Evolutionary conservation across 2,113 vertebrate genomes (phyloP), one percentile per base, ranked within the genome.

Genomic region (Spermophilus dauricus): DNA sequence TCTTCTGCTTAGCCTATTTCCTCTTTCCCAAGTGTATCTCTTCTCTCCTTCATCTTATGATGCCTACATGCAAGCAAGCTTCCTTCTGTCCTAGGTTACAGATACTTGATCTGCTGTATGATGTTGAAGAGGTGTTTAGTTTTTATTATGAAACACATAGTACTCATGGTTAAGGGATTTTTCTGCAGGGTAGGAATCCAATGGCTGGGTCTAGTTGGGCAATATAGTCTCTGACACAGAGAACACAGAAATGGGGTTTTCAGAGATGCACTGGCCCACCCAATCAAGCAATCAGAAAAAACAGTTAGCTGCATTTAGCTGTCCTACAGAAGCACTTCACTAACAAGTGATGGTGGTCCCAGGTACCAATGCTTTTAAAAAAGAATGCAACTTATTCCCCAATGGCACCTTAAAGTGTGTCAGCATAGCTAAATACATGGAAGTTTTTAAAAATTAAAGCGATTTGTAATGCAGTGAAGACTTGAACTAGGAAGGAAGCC

Each of bases 1-100:
- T 95, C 85, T 97, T 94, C 86, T 86, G 12, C 76, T 53, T 92
- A 69, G 61, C 34, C 39, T 86, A 37, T 96, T 93, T 97, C 87
- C 72, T 86, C 61, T 63, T 93, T 84, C 91, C 70, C 89, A 83
- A 88, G 51, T 81, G 45, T 70, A 83, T 56, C 42, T 53, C 63
- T 16, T 87, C 70, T 86, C 14, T 48, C 80, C 32, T 72, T 80
- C 70, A 86, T 93, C 70, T 85, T 89, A 26, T 34, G 61, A 67
- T n/a, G 17, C 34, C 42, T 61, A 42, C 58, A 20, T 93, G n/a
- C 37, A 56, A 42, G 17, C 30, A 80, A 84, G 72, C n/a, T 95
- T 82, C 56, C 58, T 90, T 95, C 73, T 83, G 69, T 92, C 45
- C 58, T 6, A 17, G 65, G 84, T 89, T 73, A 39, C 34, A 84